Percentiles rank a stretch among this genome's conserved stretches.
phyloP scores from a whole-genome alignment of 2,888 invertebrate genomes.

The Girardia tigrina region DNA sequence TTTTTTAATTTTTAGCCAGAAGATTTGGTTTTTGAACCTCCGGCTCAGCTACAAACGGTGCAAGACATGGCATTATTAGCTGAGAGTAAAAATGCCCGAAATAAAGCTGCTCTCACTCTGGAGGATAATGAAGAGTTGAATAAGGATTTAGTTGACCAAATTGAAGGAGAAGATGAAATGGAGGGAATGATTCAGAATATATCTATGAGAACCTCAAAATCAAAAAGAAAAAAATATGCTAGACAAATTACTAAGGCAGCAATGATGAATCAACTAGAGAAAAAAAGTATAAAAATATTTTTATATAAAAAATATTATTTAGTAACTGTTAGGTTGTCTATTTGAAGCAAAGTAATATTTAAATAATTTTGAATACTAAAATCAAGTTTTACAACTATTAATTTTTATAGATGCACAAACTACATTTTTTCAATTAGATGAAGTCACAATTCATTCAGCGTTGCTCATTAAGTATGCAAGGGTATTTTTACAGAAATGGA shows the following conservation, averaged over 20 bases:
- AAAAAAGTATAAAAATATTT: not conserved
- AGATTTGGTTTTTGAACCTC: not conserved
- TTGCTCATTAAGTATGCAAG: too few relatives aligned
- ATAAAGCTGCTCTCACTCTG: not conserved
- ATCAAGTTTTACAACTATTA: too few relatives aligned
- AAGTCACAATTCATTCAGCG: too few relatives aligned
- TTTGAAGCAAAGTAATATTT: too few relatives aligned
- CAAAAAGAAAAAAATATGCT: constrained; percentile 23
- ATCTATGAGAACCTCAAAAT: not conserved
- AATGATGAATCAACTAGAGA: not conserved
- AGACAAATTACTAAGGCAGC: not conserved
- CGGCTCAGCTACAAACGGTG: not conserved
- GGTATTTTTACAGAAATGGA: too few relatives aligned
- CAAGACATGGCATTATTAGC: constrained; percentile 13
- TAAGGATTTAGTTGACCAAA: not conserved
- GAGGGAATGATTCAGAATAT: constrained; percentile 5
- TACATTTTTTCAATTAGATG: too few relatives aligned
- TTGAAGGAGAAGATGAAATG: not conserved
- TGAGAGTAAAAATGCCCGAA: not conserved
- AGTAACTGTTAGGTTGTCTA: too few relatives aligned
- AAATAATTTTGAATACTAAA: too few relatives aligned
- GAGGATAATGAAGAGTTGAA: not conserved
- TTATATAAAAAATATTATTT: too few relatives aligned
- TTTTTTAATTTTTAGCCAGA: too few relatives aligned
- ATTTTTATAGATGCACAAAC: too few relatives aligned